Evolutionary conservation across 1,140 invertebrate genomes (phyloP).

Genomic region (Lasaia peninsularis): DNA sequence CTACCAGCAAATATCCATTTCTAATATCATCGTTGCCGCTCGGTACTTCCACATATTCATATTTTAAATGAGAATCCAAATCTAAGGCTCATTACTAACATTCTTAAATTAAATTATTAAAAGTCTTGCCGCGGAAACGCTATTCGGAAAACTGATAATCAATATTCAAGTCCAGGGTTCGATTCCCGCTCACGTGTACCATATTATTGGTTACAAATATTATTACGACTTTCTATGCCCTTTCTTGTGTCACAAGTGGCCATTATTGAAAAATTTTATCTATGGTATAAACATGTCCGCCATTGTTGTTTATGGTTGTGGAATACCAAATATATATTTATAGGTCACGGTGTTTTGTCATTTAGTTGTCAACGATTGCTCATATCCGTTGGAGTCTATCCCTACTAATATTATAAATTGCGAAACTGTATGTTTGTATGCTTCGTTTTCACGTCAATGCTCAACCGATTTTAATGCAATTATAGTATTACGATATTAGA

Average conservation of each 20-base stretch:
- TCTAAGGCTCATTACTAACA: neutral
- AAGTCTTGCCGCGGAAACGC: constrained; percentile 19
- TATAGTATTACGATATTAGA: too few relatives aligned
- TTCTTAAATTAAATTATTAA: neutral
- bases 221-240: constrained; percentile 51
- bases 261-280: constrained; percentile 38
- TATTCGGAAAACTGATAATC: constrained; percentile 32
- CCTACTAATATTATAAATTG: too few relatives aligned
- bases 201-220: constrained; percentile 47
- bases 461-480: too few relatives aligned
- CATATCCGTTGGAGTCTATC: too few relatives aligned
- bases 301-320: constrained; percentile 28
- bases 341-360: constrained; percentile 16
- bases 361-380: neutral
- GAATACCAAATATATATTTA: constrained; percentile 29
- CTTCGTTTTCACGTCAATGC: too few relatives aligned
- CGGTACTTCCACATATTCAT: too few relatives aligned
- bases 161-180: constrained; percentile 45
- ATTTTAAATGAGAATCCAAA: too few relatives aligned
- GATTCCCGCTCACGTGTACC: constrained; percentile 49
- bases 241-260: constrained; percentile 42
- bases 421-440: too few relatives aligned
- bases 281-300: constrained; percentile 29
- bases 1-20: too few relatives aligned
- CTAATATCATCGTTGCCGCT: too few relatives aligned